Conservation (phyloP, 2,797 vertebrate species). For the Rallus crepitans region DNA sequence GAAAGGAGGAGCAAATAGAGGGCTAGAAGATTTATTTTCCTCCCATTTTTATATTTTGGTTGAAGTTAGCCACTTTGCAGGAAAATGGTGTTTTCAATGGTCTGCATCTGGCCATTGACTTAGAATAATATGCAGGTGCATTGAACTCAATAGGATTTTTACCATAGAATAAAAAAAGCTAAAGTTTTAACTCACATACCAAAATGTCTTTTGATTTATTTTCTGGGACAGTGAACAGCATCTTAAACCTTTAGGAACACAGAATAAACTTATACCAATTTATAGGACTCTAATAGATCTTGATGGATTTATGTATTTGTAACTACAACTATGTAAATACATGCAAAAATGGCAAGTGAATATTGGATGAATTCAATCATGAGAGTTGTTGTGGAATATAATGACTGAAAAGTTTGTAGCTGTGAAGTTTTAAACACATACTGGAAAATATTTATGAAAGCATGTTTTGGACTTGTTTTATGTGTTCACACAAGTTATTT, state of each 20-base stretch:
- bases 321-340: not conserved
- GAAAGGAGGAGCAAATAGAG: too few species aligned
- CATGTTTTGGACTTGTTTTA: not conserved
- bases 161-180: not conserved
- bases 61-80: too few species aligned
- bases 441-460: not conserved
- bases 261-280: not conserved
- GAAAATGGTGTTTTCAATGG: not conserved
- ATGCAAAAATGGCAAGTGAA: not conserved
- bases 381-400: not conserved
- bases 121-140: not conserved
- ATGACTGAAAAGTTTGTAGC: not conserved
- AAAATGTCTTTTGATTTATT: not conserved
- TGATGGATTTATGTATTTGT: not conserved
- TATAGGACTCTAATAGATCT: not conserved
- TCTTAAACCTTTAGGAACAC: not conserved
- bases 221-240: not conserved
- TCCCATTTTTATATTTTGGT: too few species aligned
- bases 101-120: not conserved
- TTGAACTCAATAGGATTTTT: not conserved
- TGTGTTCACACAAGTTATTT: not conserved
- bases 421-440: not conserved
- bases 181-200: not conserved
- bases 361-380: not conserved
- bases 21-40: too few species aligned